phyloP scores from a whole-genome alignment of 2,797 vertebrate genomes.

The Dicrostonyx torquatus region DNA sequence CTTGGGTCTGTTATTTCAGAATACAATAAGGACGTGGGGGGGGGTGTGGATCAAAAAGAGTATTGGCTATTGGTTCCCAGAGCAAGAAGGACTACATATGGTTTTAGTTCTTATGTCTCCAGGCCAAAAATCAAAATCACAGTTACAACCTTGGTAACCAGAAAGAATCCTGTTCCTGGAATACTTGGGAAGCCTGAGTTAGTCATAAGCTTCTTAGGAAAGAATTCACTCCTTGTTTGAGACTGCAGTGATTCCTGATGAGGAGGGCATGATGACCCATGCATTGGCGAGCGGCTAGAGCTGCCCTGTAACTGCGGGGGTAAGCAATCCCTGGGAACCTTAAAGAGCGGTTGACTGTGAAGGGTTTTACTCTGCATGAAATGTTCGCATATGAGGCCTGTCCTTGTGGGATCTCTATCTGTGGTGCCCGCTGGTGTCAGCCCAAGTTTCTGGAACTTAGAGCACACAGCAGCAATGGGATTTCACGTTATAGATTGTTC shows the following conservation, averaged over 20 bases:
- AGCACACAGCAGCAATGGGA: background rate
- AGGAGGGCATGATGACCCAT: slow-evolving; percentile 56
- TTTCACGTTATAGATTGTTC: background rate
- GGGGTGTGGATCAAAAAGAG: background rate
- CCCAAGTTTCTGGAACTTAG: background rate
- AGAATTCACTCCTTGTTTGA: slow-evolving; percentile 75
- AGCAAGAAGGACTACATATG: slow-evolving; percentile 55
- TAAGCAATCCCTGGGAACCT: slow-evolving; percentile 41
- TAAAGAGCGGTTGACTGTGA: slow-evolving; percentile 5
- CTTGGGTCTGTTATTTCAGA: slow-evolving; percentile 38
- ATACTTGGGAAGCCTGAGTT: slow-evolving; percentile 73
- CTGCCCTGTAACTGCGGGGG: background rate
- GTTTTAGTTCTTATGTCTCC: slow-evolving; percentile 63
- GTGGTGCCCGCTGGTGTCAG: background rate
- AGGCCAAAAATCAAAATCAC: slow-evolving; percentile 71
- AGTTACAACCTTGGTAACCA: slow-evolving; percentile 73
- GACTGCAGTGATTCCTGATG: slow-evolving; percentile 68
- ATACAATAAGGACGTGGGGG: background rate
- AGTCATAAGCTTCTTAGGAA: slow-evolving; percentile 78
- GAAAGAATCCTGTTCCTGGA: slow-evolving; percentile 76
- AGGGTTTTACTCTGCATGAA: background rate
- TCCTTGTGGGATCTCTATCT: background rate
- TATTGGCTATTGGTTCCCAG: background rate
- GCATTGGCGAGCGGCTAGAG: background rate
- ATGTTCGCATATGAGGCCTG: background rate